phyloP scores from a whole-genome alignment of 2,797 vertebrate genomes.

The Anolis apletophallus region DNA sequence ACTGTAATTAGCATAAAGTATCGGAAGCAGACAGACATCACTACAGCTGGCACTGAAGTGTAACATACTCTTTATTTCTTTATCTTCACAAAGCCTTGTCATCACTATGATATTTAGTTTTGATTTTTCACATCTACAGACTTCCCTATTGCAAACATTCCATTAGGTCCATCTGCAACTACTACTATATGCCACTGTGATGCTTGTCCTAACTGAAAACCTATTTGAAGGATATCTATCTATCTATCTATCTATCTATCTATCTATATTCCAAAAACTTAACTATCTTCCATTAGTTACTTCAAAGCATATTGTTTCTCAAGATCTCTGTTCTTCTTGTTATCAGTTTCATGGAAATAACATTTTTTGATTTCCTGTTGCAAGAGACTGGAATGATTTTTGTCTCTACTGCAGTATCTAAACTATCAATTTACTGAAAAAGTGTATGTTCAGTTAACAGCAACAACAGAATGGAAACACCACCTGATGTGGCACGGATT shows the following conservation, averaged over 20 bases:
- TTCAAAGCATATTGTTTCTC: not conserved
- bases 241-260: too few relatives aligned
- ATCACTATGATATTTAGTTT: not conserved
- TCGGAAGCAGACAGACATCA: not conserved
- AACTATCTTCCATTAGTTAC: not conserved
- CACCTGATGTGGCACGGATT: conserved; percentile 19
- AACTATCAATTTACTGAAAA: not conserved
- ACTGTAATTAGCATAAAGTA: not conserved
- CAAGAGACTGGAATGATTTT: not conserved
- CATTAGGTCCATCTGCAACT: not conserved
- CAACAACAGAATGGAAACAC: conserved; percentile 2
- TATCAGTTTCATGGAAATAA: not conserved
- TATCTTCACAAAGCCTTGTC: not conserved
- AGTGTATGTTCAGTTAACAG: conserved; percentile 23
- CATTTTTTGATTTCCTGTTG: conserved; percentile 18
- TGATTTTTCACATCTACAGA: conserved; percentile 14
- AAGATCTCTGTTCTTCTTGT: not conserved
- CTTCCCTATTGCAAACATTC: not conserved
- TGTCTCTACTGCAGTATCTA: not conserved
- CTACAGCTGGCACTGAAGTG: not conserved
- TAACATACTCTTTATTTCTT: not conserved
- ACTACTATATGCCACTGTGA: not conserved
- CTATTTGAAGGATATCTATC: conserved; percentile 30
- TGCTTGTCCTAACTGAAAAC: not conserved
- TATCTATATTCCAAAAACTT: conserved; percentile 34